A percentile compares a stretch with the other conserved stretches of the same genome.
Evolutionary conservation across 2,888 invertebrate species (phyloP).

Genomic region (Dryadula phaetusa): DNA sequence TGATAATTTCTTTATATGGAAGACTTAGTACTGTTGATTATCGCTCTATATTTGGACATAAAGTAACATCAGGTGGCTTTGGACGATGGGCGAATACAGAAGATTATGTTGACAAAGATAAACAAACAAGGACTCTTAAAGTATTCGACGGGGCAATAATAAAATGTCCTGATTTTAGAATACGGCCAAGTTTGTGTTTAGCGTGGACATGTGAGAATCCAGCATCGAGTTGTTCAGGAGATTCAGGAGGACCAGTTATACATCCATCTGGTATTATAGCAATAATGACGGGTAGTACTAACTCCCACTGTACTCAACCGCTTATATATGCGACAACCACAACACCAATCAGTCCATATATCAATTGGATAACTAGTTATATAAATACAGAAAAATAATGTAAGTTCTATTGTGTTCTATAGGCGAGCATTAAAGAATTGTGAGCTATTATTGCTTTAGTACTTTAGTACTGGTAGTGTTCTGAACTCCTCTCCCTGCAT

Average conservation of each 20-base stretch:
- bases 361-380: background rate
- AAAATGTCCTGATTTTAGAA: background rate
- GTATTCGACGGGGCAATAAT: background rate
- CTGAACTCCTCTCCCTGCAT: too few relatives aligned
- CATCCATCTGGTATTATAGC: background rate
- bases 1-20: background rate
- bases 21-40: conserved; percentile 11
- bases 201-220: background rate
- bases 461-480: too few relatives aligned
- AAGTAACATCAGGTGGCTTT: background rate
- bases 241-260: background rate
- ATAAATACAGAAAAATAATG: background rate
- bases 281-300: background rate
- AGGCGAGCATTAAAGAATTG: too few relatives aligned
- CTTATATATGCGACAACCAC: background rate
- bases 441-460: too few relatives aligned
- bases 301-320: background rate
- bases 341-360: conserved; percentile 1
- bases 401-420: too few relatives aligned
- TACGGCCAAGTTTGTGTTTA: background rate
- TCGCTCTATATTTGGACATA: background rate
- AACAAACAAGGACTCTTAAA: background rate
- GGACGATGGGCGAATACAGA: background rate
- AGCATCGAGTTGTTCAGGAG: background rate
- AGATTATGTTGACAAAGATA: background rate